Base-by-base conservation (phyloP, 2,888 invertebrate genomes). In the Biston betularia region DNA sequence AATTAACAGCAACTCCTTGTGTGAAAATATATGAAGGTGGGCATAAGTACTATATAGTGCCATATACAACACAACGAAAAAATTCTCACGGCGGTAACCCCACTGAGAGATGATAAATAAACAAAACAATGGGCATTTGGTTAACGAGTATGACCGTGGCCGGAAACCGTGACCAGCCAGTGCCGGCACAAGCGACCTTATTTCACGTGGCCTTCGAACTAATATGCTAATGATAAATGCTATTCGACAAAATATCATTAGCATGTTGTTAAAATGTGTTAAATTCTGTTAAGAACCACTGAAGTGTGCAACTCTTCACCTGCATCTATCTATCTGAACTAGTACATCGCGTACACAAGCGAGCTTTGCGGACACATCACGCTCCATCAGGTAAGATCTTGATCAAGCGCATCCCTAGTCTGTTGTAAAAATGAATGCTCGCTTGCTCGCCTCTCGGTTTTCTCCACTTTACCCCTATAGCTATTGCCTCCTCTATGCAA, bases 141-240 rank as follows among this genome's bases (percentile, higher is more conserved):
- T 42, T 24, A 46, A 58, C 45, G 45, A n/a, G 52, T 53, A 35
- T 24, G 45, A 15, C 58, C 60, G 63, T 53, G 60, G 54, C 33
- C 57, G 15, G 33, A 55, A 52, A 49, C 35, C 53, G 66, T 42
- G 50, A 53, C 53, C 50, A 42, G 48, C 10, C 48, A 46, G 45
- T 46, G 46, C 44, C 44, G 44, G 44, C 49, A 34, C 35, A 45
- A 24, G 14, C 49, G 53, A 53, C 61, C 63, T 66, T 54, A 63
- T 53, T 57, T 35, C 40, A 53, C 34, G 14, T 49, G 54, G 15
- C 67, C 67, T 67, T 67, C 65, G 40, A 40, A 45, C 53, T 3
- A 9, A 12, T 6, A 38, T 59, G 67, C 58, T 67, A 63, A 66
- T 58, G 49, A 54, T 49, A 53, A 62, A 50, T 45, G 8, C 48